Base-by-base conservation (phyloP, 2,797 vertebrate species). In the Erpetoichthys calabaricus region DNA sequence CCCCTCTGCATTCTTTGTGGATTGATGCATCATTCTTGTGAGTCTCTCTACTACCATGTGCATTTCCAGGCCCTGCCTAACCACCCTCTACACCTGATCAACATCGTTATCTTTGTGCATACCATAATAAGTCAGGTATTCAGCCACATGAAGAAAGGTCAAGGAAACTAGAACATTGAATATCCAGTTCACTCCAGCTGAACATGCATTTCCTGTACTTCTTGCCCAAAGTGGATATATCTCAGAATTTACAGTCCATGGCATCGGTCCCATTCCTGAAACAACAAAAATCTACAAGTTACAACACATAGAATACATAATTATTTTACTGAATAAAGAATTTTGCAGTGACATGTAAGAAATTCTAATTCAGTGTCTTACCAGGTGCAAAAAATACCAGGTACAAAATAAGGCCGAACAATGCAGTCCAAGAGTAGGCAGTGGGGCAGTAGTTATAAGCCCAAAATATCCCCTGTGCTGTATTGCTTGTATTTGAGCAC, bases 211-310 rank as follows among this genome's bases (percentile, higher is more conserved):
- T 55, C 96, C 96, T 5, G 92, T 97, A 71, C 96, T 98, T 74
- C 96, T 86, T 4, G 94, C 96, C 96, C 96, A 99, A 69, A 97
- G 83, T 1, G 96, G 96, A 68, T 97, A 98, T 73, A 99, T 98
- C 80, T 99, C 96, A 45, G 95, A 96, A 80, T 99, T 99, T 67
- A 99, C 84, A 0, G 96, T 99, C 94, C 96, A 99, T 4, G 96
- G 96, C 96, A 98, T 99, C 1, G 96, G 90, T 61, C 96, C 94
- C 91, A 99, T 93, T 66, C 96, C 96, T 99, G 71, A 60, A 25
- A 25, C 25, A 25, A 25, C 25, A 25, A 2, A 53, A 74, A 68
- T 59, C 1, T 59, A 1, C 55, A 59, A 60, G 65, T 59, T 43
- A 3, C 62, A 59, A 56, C 42, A 53, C 67, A 6, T 51, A 60